These are phyloP conservation scores for Grus americana DNA, from an alignment of 2,113 vertebrate genomes.

Conservation along the genomic window DNA sequence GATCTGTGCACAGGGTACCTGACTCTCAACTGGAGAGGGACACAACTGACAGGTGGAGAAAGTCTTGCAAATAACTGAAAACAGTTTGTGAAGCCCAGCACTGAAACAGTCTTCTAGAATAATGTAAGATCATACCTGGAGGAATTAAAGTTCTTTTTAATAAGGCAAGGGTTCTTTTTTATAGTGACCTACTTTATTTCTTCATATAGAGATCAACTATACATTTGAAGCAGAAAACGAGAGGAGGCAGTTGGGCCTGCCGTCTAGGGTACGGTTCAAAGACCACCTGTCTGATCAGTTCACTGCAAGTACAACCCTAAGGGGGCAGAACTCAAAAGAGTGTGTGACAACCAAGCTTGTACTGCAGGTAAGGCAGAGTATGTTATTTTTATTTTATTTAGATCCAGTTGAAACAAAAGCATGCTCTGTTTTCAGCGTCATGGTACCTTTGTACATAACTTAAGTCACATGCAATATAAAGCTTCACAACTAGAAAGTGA, in stretches of 20 bases:
- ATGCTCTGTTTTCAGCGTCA: neutral
- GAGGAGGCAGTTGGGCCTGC: slow-evolving; percentile 81
- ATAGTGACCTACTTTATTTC: neutral
- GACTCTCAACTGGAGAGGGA: neutral
- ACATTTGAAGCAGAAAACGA: slow-evolving; percentile 84
- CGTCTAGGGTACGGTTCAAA: slow-evolving; percentile 82
- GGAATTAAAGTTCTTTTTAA: neutral
- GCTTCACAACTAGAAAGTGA: neutral
- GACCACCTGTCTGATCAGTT: slow-evolving; percentile 77
- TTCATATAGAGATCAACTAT: slow-evolving; percentile 78
- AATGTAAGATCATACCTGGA: neutral
- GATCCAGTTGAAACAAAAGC: neutral
- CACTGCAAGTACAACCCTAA: slow-evolving; percentile 78
- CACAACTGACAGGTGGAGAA: neutral
- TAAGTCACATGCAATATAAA: neutral
- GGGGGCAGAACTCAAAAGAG: slow-evolving; percentile 76
- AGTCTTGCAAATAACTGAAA: neutral
- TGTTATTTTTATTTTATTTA: neutral
- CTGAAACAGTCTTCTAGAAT: neutral
- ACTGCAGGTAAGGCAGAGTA: slow-evolving; percentile 80
- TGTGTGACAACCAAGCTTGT: slow-evolving; percentile 79
- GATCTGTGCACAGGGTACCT: fast-evolving
- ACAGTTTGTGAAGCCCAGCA: neutral
- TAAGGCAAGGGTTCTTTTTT: neutral
- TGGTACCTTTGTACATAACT: neutral